Evolutionary conservation across 1,140 invertebrate species (phyloP), one percentile per base, ranked within the genome.

Genomic region (Brachionus angularis): DNA sequence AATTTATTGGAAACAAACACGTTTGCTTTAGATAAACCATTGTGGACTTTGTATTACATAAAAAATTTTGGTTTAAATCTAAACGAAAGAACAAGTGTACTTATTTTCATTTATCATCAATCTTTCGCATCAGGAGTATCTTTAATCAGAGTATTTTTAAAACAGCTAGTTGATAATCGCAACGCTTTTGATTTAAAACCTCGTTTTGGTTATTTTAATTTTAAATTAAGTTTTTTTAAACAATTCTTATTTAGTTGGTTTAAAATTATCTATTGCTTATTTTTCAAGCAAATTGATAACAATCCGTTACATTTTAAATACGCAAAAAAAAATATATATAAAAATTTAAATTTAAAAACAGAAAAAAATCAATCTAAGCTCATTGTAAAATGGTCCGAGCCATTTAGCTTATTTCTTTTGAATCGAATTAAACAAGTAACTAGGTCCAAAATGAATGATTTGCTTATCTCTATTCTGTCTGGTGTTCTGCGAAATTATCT

Each of bases 371-470:
- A 36, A 12, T 5, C 16, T 27, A 29, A 33, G 25, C 67, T 34
- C 50, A 36, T 42, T 34, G 21, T 70, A 33, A 21, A 21, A 3
- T 70, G 67, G 67, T 70, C 67, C 21, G 14, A 50, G 27, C 67
- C 67, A 52, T 70, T 70, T 52, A 70, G 67, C 14, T 34, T 70
- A 29, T 23, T 46, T 18, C 18, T 44, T 29, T 18, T 50, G n/a
- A 50, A 70, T 70, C 2, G 67, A 36, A 46, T 70, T n/a, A 70
- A 70, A 50, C n/a, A 52, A 1, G 67, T 70, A 16, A 70, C 67
- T 5, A 14, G 67, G 31, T 50, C 47, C 7, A 50, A 50, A 52
- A 70, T 70, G 67, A 70, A 70, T 29, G 67, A 70, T 47, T 21
- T 70, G 16, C 47, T 70, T 1, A 50, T 34, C 14, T 33, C 67